Evolutionary conservation across 2,888 invertebrate genomes (phyloP).

Genomic region (Thera britannica): DNA sequence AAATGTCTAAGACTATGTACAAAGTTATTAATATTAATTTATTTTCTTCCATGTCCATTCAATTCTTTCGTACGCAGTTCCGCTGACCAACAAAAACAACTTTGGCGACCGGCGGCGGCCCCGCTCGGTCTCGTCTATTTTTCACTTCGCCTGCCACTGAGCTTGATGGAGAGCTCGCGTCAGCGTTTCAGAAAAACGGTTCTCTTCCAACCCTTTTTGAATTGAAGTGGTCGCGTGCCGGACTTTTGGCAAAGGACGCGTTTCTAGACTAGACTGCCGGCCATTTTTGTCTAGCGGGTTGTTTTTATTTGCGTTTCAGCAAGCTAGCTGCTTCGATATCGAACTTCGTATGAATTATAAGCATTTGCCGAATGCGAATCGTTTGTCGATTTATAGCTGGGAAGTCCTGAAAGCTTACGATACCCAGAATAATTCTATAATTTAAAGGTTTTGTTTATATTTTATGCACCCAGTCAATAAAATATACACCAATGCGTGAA

Average conservation of each 20-base stretch:
- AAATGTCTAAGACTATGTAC: no score
- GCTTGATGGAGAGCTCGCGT: conserved; percentile 61
- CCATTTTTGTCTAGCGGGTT: not conserved
- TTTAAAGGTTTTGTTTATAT: no score
- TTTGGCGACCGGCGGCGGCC: conserved; percentile 33
- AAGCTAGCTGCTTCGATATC: not conserved
- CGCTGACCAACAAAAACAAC: conserved; percentile 69
- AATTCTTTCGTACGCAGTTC: conserved; percentile 26
- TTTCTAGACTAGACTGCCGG: conserved; percentile 2
- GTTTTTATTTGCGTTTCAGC: not conserved
- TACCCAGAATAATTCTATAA: no score
- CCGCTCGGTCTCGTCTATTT: conserved; percentile 38
- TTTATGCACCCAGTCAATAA: no score
- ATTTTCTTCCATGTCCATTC: conserved; percentile 37
- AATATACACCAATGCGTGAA: no score
- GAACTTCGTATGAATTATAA: no score
- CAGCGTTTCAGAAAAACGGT: conserved; percentile 39
- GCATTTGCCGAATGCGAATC: no score
- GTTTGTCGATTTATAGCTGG: no score
- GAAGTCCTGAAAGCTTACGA: no score
- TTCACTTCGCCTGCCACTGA: conserved; percentile 54
- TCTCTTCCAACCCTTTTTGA: conserved; percentile 26
- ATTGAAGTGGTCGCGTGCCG: conserved; percentile 48
- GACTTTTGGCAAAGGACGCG: conserved; percentile 30
- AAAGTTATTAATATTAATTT: no score